Base-by-base conservation (phyloP, 2,797 vertebrate genomes). In the Choloepus didactylus region DNA sequence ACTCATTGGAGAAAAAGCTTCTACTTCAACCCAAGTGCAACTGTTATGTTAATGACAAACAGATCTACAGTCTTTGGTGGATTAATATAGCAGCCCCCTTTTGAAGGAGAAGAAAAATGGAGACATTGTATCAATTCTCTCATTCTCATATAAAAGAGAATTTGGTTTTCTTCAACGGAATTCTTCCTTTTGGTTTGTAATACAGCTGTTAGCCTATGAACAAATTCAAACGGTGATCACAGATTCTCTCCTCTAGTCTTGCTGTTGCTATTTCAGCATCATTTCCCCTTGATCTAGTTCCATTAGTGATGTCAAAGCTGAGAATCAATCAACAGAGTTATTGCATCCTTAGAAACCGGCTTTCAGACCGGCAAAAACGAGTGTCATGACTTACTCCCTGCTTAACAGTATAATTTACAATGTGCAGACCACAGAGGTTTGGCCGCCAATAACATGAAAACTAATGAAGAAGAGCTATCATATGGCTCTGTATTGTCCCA, bases 321-420 rank as follows among this genome's bases (percentile, higher is more conserved):
- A 59, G 44, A 29, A 76, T 72, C 84, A 51, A 25, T 87, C 56
- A 51, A 12, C 49, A 38, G 21, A 29, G 23, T n/a, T 73, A 49
- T 85, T 88, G 38, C 44, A 35, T 38, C 46, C 6, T 54, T 81
- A 44, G 91, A 95, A 97, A 84, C 66, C 9, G 49, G 49, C 67
- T 83, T 89, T 70, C 66, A 93, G 41, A 72, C 73, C 46, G 96
- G 91, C 73, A 31, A 95, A 90, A 95, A 95, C 79, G 72, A 51
- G 85, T 62, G 6, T 44, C 94, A 82, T 1, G 9, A 77, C 66
- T 51, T 80, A 29, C 46, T 95, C 35, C 88, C 66, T 16, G 87
- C 83, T 93, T 60, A 4, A 84, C 41, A 35, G 66, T 92, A n/a
- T 44, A 95, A 89, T 93, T 87, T 46, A 41, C 16, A 60, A 46